Evolutionary conservation across 2,888 invertebrate genomes (phyloP).

Genomic region (Carpatolechia fugitivella): DNA sequence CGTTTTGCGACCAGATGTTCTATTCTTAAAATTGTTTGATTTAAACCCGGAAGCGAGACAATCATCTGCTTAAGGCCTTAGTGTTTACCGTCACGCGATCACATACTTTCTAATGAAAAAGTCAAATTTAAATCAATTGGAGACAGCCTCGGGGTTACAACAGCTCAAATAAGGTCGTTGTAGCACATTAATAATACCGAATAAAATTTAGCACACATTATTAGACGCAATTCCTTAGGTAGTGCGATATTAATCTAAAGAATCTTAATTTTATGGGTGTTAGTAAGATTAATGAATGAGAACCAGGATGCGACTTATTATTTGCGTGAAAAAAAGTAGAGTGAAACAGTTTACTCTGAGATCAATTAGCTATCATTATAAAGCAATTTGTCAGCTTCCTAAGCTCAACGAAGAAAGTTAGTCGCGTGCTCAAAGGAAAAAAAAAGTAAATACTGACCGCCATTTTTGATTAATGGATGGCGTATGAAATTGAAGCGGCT

Average conservation of each 20-base stretch:
- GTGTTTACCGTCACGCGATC: constrained; percentile 45
- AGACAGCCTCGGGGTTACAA: constrained; percentile 19
- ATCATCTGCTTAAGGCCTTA: constrained; percentile 29
- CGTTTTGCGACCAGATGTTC: constrained; percentile 33
- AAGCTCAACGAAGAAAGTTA: constrained; percentile 47
- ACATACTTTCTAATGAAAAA: constrained; percentile 44
- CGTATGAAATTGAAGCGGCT: constrained; percentile 53
- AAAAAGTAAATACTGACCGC: constrained; percentile 37
- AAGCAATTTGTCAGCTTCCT: constrained; percentile 56
- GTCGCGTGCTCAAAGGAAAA: constrained; percentile 47
- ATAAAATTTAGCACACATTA: constrained; percentile 1
- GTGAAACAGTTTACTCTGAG: constrained; percentile 27
- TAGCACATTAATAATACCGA: constrained; percentile 3
- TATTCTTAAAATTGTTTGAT: constrained; percentile 34
- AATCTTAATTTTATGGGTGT: background rate
- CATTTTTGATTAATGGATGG: constrained; percentile 52
- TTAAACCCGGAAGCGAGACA: constrained; percentile 46
- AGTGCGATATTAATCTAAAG: constrained; percentile 1
- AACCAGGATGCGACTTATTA: background rate
- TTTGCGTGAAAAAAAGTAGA: constrained; percentile 24
- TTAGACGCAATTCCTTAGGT: background rate
- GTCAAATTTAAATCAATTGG: constrained; percentile 37
- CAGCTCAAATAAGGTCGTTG: constrained; percentile 5
- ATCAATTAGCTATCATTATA: constrained; percentile 62
- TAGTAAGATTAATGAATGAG: background rate